These are phyloP conservation scores for Toxostoma redivivum DNA, from an alignment of 2,113 vertebrate genomes.

Conservation along the genomic window DNA sequence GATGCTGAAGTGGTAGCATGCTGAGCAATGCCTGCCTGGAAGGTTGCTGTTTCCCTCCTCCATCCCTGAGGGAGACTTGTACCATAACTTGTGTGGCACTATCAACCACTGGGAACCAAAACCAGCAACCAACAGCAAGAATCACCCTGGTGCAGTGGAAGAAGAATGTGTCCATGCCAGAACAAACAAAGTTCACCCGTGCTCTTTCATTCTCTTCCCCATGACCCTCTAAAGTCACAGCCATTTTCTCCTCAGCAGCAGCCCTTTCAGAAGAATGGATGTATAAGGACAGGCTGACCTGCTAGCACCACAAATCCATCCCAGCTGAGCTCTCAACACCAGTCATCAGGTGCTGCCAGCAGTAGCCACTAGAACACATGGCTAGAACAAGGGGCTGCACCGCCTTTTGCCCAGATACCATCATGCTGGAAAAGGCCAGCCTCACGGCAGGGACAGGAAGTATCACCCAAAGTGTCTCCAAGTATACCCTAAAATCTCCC, in stretches of 20 bases:
- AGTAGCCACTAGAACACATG: neutral
- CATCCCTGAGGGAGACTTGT: neutral
- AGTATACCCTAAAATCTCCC: neutral
- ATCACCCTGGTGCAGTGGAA: neutral
- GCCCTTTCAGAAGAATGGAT: neutral
- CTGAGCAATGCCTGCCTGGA: neutral
- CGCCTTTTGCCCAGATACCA: neutral
- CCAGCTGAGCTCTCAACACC: neutral
- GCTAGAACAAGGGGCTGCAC: neutral
- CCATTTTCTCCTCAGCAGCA: neutral
- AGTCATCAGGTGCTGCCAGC: neutral
- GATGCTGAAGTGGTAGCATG: neutral
- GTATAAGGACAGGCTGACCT: neutral
- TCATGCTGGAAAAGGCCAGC: rapidly evolving
- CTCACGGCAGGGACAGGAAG: rapidly evolving
- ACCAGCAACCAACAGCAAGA: neutral
- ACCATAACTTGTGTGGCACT: neutral
- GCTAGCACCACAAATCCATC: neutral
- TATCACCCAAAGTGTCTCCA: neutral
- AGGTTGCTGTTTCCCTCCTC: neutral
- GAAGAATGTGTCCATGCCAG: rapidly evolving
- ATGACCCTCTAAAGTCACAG: neutral
- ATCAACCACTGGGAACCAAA: neutral
- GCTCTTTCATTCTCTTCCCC: neutral
- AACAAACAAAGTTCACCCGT: neutral